These are phyloP conservation scores for Pomatostomus ruficeps DNA, from an alignment of 2,113 vertebrate genomes.

Conservation along the genomic window DNA sequence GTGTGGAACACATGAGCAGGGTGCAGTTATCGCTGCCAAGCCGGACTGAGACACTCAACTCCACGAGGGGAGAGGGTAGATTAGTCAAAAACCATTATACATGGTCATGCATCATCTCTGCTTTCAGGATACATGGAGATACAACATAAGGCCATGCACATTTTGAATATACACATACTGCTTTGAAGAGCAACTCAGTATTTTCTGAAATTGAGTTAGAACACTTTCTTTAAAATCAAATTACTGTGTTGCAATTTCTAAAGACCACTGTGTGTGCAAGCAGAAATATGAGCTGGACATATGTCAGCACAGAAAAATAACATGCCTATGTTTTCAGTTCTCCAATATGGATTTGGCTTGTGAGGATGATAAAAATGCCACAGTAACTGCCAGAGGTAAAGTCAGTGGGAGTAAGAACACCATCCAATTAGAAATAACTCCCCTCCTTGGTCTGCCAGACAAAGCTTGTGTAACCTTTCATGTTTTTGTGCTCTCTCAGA, in stretches of 20 bases:
- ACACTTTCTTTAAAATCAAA: background rate
- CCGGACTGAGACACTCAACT: background rate
- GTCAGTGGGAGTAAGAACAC: background rate
- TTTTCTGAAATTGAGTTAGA: background rate
- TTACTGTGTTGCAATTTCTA: background rate
- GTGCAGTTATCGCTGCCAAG: background rate
- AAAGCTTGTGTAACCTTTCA: background rate
- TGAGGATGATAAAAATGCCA: background rate
- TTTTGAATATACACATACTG: rapidly evolving
- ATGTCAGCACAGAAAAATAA: background rate
- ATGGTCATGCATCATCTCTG: background rate
- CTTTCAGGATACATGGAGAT: background rate
- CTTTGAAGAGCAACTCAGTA: background rate
- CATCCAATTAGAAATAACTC: background rate
- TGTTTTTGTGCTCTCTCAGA: background rate
- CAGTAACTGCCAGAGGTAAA: background rate
- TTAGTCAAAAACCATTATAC: background rate
- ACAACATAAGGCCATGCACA: rapidly evolving
- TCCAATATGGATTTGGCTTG: background rate
- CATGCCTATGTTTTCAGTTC: background rate
- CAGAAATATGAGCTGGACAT: background rate
- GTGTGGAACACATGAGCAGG: background rate
- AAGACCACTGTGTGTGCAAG: background rate
- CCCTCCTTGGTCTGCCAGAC: background rate
- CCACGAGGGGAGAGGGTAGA: background rate